These are phyloP conservation scores for Hypothenemus hampei DNA, from an alignment of 1,140 invertebrate species.

Conservation along the genomic window DNA sequence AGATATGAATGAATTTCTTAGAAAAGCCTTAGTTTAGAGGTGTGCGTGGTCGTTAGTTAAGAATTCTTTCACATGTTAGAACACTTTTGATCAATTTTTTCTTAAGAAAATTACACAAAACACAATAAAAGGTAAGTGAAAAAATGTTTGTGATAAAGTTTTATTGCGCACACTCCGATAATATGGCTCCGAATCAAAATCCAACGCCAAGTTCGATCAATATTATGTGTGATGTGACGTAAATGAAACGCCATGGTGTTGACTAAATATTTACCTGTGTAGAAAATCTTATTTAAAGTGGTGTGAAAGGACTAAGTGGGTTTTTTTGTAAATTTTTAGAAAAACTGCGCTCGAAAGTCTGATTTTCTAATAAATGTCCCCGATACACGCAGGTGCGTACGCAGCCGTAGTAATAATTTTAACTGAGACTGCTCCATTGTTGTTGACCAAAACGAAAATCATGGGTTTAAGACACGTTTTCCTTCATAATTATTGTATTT, in stretches of 20 bases:
- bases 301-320: conserved; percentile 33
- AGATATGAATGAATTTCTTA: background rate
- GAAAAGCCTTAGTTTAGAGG: background rate
- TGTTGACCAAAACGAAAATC: conserved; percentile 24
- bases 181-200: conserved; percentile 44
- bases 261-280: conserved; percentile 36
- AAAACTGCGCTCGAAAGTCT: conserved; percentile 39
- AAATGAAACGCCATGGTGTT: conserved; percentile 41
- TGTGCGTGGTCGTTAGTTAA: background rate
- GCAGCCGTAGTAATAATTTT: conserved; percentile 77
- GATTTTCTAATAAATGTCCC: conserved; percentile 45
- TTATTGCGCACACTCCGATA: conserved; percentile 42
- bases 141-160: background rate
- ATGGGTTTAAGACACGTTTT: conserved; percentile 31
- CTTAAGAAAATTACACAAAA: background rate
- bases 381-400: conserved; percentile 83
- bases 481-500: background rate
- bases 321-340: conserved; percentile 32
- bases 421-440: conserved; percentile 72
- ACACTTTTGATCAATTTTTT: background rate
- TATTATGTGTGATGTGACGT: conserved; percentile 44
- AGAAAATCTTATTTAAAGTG: conserved; percentile 27
- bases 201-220: conserved; percentile 45
- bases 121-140: background rate
- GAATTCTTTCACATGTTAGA: background rate